These are phyloP conservation scores for Leucophenga maculata DNA, from an alignment of 2,888 invertebrate genomes.

Conservation along the genomic window DNA sequence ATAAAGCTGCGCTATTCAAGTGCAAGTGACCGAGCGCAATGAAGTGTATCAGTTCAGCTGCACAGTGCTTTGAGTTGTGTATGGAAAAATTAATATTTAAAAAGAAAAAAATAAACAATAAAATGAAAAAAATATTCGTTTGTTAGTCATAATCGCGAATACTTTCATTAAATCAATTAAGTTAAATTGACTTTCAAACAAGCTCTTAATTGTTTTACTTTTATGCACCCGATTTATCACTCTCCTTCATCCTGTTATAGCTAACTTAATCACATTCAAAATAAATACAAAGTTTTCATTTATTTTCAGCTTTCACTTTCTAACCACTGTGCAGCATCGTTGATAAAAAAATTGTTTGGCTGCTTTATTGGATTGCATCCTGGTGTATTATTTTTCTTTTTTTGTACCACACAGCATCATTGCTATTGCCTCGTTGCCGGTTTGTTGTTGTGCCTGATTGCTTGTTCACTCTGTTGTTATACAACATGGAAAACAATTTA, in stretches of 20 bases:
- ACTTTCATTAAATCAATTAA: too few relatives aligned
- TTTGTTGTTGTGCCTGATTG: slow-evolving; percentile 32
- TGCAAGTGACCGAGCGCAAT: neutral
- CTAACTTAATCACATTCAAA: too few relatives aligned
- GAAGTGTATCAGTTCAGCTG: slow-evolving; percentile 13
- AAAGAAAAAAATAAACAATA: too few relatives aligned
- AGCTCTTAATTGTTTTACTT: too few relatives aligned
- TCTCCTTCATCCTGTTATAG: too few relatives aligned
- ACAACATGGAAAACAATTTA: slow-evolving; percentile 68
- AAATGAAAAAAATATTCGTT: too few relatives aligned
- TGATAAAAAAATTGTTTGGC: neutral
- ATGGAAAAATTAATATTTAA: too few relatives aligned
- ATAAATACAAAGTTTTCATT: too few relatives aligned
- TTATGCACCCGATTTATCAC: too few relatives aligned
- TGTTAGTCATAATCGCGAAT: too few relatives aligned
- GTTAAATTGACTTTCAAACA: too few relatives aligned
- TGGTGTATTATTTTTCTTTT: slow-evolving; percentile 4
- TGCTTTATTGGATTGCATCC: slow-evolving; percentile 13
- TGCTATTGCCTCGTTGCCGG: neutral
- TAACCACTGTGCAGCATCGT: slow-evolving; percentile 10
- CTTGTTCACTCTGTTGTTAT: slow-evolving; percentile 64
- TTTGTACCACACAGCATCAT: neutral
- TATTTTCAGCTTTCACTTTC: slow-evolving; percentile 10
- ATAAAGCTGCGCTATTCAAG: neutral
- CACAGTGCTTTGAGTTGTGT: slow-evolving; percentile 19